phyloP scores from a whole-genome alignment of 2,113 vertebrate genomes.

The Rhagologus leucostigma region DNA sequence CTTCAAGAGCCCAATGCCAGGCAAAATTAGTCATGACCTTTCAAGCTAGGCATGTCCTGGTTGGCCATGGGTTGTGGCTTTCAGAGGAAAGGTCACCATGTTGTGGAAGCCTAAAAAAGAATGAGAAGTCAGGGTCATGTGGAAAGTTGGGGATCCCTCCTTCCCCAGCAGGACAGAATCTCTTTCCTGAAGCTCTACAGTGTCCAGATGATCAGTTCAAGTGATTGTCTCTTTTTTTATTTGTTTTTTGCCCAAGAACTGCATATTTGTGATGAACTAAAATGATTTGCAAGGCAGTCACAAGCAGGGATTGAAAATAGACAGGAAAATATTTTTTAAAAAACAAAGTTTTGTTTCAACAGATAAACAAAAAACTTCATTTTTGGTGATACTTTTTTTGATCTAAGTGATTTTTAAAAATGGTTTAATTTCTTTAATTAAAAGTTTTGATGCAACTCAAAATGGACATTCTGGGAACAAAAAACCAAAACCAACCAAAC shows the following conservation, averaged over 20 bases:
- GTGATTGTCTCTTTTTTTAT: background rate
- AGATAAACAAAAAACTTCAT: background rate
- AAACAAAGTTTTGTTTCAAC: background rate
- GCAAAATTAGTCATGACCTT: conserved; percentile 59
- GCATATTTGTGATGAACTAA: background rate
- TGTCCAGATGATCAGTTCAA: background rate
- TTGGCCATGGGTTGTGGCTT: conserved; percentile 49
- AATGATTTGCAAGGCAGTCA: background rate
- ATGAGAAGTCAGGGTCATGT: conserved; percentile 48
- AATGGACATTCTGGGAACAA: background rate
- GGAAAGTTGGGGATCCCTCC: conserved; percentile 13
- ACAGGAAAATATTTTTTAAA: background rate
- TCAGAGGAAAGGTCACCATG: conserved; percentile 59
- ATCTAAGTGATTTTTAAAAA: background rate
- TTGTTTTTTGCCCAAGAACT: background rate
- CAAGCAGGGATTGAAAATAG: background rate
- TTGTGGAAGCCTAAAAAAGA: conserved; percentile 60
- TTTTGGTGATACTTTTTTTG: background rate
- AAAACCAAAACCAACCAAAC: background rate
- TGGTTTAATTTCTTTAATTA: background rate
- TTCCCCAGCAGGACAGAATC: conserved; percentile 17
- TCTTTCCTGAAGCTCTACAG: background rate
- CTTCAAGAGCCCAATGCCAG: conserved; percentile 39
- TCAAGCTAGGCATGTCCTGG: conserved; percentile 55
- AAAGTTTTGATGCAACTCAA: background rate